These are phyloP conservation scores for Crotalus viridis DNA, from an alignment of 2,113 vertebrate genomes.

Conservation along the genomic window DNA sequence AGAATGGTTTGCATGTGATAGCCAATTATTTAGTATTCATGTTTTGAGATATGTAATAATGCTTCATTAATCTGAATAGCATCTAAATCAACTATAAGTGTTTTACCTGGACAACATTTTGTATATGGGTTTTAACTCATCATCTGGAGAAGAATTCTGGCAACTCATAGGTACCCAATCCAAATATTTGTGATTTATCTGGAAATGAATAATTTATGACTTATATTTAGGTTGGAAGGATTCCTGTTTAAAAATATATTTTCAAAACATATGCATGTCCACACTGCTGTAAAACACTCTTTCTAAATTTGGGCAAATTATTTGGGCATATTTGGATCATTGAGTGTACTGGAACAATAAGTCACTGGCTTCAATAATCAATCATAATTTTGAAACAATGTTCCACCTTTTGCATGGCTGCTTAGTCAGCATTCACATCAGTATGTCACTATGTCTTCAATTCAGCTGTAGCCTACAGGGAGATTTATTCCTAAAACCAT, in stretches of 20 bases:
- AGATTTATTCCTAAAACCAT: neutral
- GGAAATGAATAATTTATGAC: neutral
- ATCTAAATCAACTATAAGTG: neutral
- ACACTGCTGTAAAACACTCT: neutral
- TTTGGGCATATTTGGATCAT: neutral
- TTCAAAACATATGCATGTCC: neutral
- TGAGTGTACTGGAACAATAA: neutral
- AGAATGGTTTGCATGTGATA: neutral
- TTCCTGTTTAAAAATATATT: neutral
- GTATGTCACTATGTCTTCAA: neutral
- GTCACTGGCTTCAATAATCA: neutral
- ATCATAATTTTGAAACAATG: neutral
- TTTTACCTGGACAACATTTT: neutral
- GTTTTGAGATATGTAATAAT: neutral
- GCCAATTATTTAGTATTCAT: neutral
- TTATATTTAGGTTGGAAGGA: neutral
- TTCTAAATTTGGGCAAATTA: neutral
- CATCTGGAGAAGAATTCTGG: neutral
- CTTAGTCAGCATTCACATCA: neutral
- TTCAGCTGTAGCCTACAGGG: neutral
- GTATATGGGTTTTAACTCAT: neutral
- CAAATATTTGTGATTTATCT: neutral
- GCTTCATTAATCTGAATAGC: neutral
- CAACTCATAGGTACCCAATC: neutral
- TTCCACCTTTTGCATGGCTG: neutral